phyloP scores from a whole-genome alignment of 2,113 vertebrate species.

The Ameiurus melas region DNA sequence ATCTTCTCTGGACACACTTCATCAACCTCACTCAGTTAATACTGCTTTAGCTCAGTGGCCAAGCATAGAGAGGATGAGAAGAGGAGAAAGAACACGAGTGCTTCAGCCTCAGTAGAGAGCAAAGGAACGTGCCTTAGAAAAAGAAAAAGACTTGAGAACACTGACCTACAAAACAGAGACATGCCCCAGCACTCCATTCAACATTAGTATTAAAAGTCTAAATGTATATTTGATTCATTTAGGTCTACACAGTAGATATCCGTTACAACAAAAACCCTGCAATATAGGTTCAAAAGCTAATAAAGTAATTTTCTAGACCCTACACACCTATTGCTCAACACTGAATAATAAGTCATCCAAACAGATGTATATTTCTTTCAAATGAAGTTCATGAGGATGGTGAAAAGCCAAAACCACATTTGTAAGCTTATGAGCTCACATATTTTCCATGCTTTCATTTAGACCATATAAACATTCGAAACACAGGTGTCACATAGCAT shows the following conservation, averaged over 20 bases:
- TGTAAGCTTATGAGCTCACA: not conserved
- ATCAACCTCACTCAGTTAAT: constrained; percentile 71
- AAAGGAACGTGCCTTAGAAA: constrained; percentile 68
- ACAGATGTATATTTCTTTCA: not conserved
- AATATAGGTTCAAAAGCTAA: not conserved
- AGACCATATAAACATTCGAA: not conserved
- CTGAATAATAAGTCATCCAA: not conserved
- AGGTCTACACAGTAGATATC: not conserved
- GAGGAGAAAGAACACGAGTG: constrained; percentile 59
- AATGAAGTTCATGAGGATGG: not conserved
- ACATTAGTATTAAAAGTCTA: not conserved
- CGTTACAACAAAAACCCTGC: not conserved
- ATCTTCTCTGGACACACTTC: constrained; percentile 66
- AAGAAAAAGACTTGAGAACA: constrained; percentile 58
- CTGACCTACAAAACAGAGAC: constrained; percentile 12
- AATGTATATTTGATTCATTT: not conserved
- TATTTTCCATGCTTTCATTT: not conserved
- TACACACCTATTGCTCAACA: not conserved
- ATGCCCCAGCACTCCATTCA: constrained; percentile 30
- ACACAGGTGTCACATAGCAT: not conserved
- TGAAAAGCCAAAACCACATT: not conserved
- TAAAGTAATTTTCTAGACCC: not conserved
- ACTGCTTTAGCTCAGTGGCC: constrained; percentile 70
- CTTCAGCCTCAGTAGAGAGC: constrained; percentile 58
- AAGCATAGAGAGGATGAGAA: constrained; percentile 64